These are phyloP conservation scores for Parotia lawesii DNA, from an alignment of 2,113 vertebrate species.

Conservation along the genomic window DNA sequence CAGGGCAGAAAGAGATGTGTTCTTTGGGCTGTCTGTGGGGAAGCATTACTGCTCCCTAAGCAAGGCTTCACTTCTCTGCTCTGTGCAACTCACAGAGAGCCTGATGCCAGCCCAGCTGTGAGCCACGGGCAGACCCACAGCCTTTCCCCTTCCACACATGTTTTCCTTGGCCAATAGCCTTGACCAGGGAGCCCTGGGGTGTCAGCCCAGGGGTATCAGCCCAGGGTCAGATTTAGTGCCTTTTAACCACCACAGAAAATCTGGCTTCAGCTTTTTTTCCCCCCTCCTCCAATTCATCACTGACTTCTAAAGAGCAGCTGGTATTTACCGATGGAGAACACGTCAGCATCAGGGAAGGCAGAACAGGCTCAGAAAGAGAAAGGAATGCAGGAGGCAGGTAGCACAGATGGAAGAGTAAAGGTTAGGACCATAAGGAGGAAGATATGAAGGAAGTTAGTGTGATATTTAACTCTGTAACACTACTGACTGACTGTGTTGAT, in stretches of 20 bases:
- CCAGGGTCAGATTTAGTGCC: background rate
- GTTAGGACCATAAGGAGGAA: background rate
- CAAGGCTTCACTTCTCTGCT: background rate
- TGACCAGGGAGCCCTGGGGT: background rate
- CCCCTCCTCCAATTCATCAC: rapidly evolving
- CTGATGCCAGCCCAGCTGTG: background rate
- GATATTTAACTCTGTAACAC: conserved; percentile 5
- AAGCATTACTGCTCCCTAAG: background rate
- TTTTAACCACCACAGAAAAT: background rate
- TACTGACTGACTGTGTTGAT: background rate
- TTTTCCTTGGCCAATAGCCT: background rate
- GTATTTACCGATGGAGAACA: background rate
- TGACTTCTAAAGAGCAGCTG: background rate
- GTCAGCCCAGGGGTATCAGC: background rate
- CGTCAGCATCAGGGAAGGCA: background rate
- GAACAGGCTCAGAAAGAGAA: background rate
- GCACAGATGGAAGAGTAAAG: background rate
- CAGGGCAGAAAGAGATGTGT: background rate
- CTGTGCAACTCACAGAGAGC: background rate
- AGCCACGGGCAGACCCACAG: background rate
- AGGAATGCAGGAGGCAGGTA: background rate
- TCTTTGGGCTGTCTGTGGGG: background rate
- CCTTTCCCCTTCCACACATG: background rate
- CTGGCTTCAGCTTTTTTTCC: background rate
- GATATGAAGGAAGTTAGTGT: background rate